phyloP scores from a whole-genome alignment of 2,888 invertebrate species.

The Eremobia ochroleuca region DNA sequence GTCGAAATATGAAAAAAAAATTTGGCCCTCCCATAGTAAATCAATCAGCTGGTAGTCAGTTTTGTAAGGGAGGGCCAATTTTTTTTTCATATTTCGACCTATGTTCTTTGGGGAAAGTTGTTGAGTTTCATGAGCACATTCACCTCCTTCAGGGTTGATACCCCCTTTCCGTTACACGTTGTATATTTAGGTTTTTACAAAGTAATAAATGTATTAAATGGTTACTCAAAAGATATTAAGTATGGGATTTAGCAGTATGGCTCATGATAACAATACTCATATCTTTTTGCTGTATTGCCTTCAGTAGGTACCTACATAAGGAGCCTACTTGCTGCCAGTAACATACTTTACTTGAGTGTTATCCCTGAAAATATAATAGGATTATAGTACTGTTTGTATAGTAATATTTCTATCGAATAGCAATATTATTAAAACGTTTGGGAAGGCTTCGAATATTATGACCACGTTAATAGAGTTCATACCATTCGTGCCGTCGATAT shows the following conservation, averaged over 20 bases:
- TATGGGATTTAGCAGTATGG: neutral
- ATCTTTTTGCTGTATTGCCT: neutral
- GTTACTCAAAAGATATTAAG: neutral
- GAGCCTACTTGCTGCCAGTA: neutral
- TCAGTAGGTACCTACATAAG: neutral
- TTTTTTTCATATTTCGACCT: no score
- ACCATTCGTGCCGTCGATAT: slow-evolving; percentile 14
- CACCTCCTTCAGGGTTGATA: no score
- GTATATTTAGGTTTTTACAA: no score
- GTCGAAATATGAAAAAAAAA: no score
- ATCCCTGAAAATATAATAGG: slow-evolving; percentile 15
- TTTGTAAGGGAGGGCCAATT: no score
- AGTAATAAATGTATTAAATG: no score
- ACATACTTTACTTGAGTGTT: neutral
- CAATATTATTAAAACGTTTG: slow-evolving; percentile 14
- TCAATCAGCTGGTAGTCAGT: no score
- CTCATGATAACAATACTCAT: neutral
- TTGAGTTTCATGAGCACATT: no score
- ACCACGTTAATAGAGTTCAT: slow-evolving; percentile 15
- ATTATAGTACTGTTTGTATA: neutral
- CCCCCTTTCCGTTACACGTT: no score
- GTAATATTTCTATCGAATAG: slow-evolving; percentile 15
- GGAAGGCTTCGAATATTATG: slow-evolving; percentile 5
- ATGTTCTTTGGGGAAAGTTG: no score
- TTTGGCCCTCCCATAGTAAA: no score